Evolutionary conservation across 2,888 invertebrate genomes (phyloP), one percentile per base, ranked within the genome.

Genomic region (Horisme vitalbata): DNA sequence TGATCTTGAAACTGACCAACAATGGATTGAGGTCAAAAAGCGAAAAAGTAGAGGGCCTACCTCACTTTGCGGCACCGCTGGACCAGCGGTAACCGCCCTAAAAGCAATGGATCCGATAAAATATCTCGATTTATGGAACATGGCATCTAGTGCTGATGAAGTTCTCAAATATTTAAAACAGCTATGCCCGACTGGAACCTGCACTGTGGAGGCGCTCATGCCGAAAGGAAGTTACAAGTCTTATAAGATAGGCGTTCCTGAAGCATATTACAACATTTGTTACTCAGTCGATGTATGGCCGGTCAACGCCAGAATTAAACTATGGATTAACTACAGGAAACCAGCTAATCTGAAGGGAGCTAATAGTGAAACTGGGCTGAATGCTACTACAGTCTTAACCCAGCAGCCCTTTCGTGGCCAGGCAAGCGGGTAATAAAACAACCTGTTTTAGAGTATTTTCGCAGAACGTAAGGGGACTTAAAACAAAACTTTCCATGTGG

Each of bases 121-220:
- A 27, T 47, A 41, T 20, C 11, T 61, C 0, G 59, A 59, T 9
- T 21, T 61, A 0, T 63, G 60, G 59, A 63, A 61, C 10, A 61
- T 63, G 63, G 55, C 26, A 4, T 63, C 61, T 0, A 18, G 18
- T 3, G 35, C 37, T 1, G 46, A 50, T 2, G 59, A 60, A 0
- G 12, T 59, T 1, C 33, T 21, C 0, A 13, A 44, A 0, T 60
- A 64, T 20, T 30, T 62, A 0, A 23, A 20, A 0, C 20, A 52
- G 0, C 23, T 58, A 0, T 61, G 59, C 21, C 41, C 54, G 3
- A 11, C 10, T 0, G 49, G 24, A 1, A 20, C 48, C 0, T 60
- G 54, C 13, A 55, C 47, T 0, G 55, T 64, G 0, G 49, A 56
- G 5, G 57, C 57, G 21, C 27, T 62, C 0, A 52, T 41, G 0